A percentile compares a stretch with the other conserved stretches of the same genome.
phyloP scores from a whole-genome alignment of 2,113 vertebrate genomes.

The Eira barbara region DNA sequence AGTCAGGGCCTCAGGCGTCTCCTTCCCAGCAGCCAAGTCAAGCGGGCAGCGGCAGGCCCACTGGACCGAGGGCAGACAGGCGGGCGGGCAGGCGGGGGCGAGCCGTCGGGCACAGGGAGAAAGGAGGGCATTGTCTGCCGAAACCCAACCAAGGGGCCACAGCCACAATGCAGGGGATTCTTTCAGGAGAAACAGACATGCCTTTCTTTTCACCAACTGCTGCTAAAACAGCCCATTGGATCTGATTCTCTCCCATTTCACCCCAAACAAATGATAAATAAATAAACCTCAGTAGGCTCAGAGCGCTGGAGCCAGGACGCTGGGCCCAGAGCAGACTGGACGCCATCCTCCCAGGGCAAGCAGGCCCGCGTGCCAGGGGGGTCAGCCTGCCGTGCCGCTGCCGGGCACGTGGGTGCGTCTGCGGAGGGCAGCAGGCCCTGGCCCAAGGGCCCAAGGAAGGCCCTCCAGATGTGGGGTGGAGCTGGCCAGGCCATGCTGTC shows the following conservation, averaged over 20 bases:
- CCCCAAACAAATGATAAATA: slow-evolving; percentile 77
- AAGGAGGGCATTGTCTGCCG: slow-evolving; percentile 70
- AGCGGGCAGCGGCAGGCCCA: slow-evolving; percentile 55
- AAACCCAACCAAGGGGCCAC: slow-evolving; percentile 64
- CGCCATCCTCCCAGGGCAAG: neutral
- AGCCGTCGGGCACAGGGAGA: slow-evolving; percentile 49
- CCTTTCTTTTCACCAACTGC: slow-evolving; percentile 69
- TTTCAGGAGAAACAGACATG: slow-evolving; percentile 68
- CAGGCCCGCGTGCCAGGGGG: neutral
- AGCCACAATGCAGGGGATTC: slow-evolving; percentile 65
- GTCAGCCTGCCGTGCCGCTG: neutral
- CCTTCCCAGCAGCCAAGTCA: slow-evolving; percentile 37
- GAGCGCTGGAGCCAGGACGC: slow-evolving; percentile 34
- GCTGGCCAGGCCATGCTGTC: neutral
- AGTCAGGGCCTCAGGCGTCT: neutral
- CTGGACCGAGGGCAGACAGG: slow-evolving; percentile 65
- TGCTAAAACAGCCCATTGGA: slow-evolving; percentile 60
- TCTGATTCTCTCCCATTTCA: slow-evolving; percentile 65
- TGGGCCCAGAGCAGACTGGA: slow-evolving; percentile 24
- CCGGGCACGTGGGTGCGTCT: neutral
- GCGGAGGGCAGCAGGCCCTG: neutral
- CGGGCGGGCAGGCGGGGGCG: slow-evolving; percentile 34
- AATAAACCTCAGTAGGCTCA: slow-evolving; percentile 61
- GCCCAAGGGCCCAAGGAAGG: neutral
- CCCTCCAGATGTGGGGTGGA: neutral